These are phyloP conservation scores for Apamea monoglypha DNA, from an alignment of 2,888 invertebrate species.

Conservation along the genomic window DNA sequence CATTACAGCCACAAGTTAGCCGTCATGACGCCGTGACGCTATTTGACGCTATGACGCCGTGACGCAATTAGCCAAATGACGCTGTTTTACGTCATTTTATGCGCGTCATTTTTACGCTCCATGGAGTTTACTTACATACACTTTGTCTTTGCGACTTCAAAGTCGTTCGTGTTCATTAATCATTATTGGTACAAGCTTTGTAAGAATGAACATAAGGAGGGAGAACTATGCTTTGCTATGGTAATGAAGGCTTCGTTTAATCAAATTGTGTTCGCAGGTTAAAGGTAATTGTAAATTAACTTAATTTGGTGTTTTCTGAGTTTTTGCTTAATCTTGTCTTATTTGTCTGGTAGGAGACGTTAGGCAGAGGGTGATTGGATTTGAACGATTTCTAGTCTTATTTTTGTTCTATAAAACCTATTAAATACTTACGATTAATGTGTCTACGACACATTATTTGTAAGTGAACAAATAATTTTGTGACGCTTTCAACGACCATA, in stretches of 20 bases:
- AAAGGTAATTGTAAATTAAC: slow-evolving; percentile 32
- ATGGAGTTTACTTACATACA: slow-evolving; percentile 46
- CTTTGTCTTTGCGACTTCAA: slow-evolving; percentile 55
- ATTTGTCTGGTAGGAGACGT: not conserved
- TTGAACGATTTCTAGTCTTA: not conserved
- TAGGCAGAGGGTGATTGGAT: not conserved
- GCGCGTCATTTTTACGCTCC: slow-evolving; percentile 55
- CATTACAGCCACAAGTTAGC: slow-evolving; percentile 49
- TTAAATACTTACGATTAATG: not conserved
- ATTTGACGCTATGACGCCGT: slow-evolving; percentile 30
- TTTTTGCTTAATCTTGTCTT: not conserved
- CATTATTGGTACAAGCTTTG: slow-evolving; percentile 54
- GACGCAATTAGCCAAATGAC: slow-evolving; percentile 55
- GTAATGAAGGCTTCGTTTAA: slow-evolving; percentile 35
- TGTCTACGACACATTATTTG: not conserved
- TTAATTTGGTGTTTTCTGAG: not conserved
- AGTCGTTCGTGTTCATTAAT: slow-evolving; percentile 65
- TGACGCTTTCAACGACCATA: slow-evolving; percentile 10
- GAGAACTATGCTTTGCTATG: slow-evolving; percentile 32
- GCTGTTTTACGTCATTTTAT: slow-evolving; percentile 46
- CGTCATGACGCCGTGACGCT: slow-evolving; percentile 16
- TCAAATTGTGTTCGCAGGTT: slow-evolving; percentile 23
- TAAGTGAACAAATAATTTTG: slow-evolving; percentile 23
- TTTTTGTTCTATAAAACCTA: not conserved
- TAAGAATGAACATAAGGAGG: slow-evolving; percentile 31